Conservation (phyloP, 2,888 invertebrate genomes). For the Seira ritae region DNA sequence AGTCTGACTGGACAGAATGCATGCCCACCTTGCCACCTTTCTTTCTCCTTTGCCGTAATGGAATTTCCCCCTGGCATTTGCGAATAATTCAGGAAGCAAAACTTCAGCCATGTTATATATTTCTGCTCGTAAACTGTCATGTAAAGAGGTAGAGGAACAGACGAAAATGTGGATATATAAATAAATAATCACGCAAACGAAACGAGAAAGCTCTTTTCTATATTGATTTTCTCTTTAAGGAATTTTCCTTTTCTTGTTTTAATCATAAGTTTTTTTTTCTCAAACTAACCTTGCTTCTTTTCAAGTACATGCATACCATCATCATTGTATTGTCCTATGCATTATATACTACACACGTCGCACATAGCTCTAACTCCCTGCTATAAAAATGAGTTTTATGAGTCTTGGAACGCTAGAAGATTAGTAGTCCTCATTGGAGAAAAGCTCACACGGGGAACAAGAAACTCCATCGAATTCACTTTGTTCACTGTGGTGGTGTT, state of each 20-base stretch:
- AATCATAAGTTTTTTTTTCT: too few relatives aligned
- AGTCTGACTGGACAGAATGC: too few relatives aligned
- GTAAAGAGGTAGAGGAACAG: not conserved
- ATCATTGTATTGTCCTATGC: not conserved
- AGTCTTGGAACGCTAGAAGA: too few relatives aligned
- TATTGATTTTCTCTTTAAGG: not conserved
- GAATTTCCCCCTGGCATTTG: slow-evolving; percentile 6
- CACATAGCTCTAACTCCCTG: too few relatives aligned
- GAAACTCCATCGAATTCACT: not conserved
- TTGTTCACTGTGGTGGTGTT: not conserved
- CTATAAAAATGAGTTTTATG: too few relatives aligned
- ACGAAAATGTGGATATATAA: not conserved
- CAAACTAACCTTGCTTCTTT: not conserved
- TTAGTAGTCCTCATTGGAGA: not conserved
- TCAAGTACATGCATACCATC: slow-evolving; percentile 5
- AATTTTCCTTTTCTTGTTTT: slow-evolving; percentile 10
- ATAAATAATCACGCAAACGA: not conserved
- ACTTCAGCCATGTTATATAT: not conserved
- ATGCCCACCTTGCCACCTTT: too few relatives aligned
- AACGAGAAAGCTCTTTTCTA: not conserved
- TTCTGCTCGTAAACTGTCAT: not conserved
- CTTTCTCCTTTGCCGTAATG: too few relatives aligned
- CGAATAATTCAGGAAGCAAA: slow-evolving; percentile 17
- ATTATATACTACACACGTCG: not conserved
- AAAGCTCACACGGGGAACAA: not conserved